phyloP scores from a whole-genome alignment of 2,888 invertebrate genomes.

The Epirrhoe tristata region DNA sequence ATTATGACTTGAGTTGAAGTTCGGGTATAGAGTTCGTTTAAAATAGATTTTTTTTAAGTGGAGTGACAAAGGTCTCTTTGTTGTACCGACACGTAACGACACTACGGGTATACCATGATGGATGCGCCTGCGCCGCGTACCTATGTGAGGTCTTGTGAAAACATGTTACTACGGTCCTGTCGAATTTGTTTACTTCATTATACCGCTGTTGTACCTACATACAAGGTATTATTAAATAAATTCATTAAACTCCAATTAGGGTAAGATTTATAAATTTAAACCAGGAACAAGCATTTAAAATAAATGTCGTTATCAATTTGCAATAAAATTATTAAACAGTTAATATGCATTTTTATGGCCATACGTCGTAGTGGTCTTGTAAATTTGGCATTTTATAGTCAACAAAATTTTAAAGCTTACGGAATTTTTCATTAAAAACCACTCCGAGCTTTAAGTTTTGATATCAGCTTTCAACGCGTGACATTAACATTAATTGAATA shows the following conservation, averaged over 20 bases:
- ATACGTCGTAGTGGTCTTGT: constrained; percentile 64
- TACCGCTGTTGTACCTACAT: constrained; percentile 20
- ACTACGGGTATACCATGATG: constrained; percentile 78
- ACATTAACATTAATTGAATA: constrained; percentile 39
- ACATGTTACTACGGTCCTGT: constrained; percentile 48
- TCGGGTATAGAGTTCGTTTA: constrained; percentile 6
- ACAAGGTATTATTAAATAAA: constrained; percentile 7
- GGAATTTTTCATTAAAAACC: constrained; percentile 53
- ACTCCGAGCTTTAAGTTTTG: constrained; percentile 35
- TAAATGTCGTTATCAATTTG: constrained; percentile 65
- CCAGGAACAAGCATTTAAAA: constrained; percentile 50
- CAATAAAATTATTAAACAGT: constrained; percentile 62
- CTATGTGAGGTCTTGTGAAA: constrained; percentile 72
- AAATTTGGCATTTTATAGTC: constrained; percentile 66
- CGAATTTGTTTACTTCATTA: constrained; percentile 34
- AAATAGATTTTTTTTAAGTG: background rate
- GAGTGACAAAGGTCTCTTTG: constrained; percentile 14
- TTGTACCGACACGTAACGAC: constrained; percentile 70
- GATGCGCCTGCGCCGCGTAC: constrained; percentile 70
- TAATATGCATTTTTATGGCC: constrained; percentile 61
- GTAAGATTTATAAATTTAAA: constrained; percentile 30
- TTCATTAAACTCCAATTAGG: constrained; percentile 16
- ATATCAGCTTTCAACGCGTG: constrained; percentile 42
- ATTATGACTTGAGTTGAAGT: background rate
- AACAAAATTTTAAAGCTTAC: constrained; percentile 55